Base-by-base conservation (phyloP, 2,797 vertebrate species). In the Rhinogobio ventralis region DNA sequence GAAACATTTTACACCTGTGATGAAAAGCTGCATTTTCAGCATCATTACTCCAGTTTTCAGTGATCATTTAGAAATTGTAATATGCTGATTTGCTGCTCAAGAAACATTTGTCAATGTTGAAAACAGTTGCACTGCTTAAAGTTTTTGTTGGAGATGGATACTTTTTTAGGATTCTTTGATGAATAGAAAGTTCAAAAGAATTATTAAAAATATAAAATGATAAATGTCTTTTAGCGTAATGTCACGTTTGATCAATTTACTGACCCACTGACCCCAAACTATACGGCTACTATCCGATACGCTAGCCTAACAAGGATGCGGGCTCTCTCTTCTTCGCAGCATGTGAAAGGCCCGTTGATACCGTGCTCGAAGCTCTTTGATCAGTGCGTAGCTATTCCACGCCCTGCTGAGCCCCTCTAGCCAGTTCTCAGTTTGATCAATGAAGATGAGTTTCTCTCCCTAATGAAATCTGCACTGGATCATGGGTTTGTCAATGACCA, bases 391-490 rank as follows among this genome's bases (percentile, higher is more conserved):
- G 75, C 82, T 87, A 86, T 87, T 83, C 85, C 84, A 84, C 83
- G 77, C 71, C 87, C 80, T 89, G 82, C 88, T 84, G 82, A 82
- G 87, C 51, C 80, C 69, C 77, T 71, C 88, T 86, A 83, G 85
- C 83, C 88, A 89, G 86, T 85, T 88, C 87, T 90, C 90, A 82
- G 88, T 91, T 83, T 91, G 90, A 92, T 95, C 91, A 93, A 92
- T 93, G 92, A 93, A 94, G 91, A 92, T 93, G 90, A 93, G 89
- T 91, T 92, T 92, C 80, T 87, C 71, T 86, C 81, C 88, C 86
- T 90, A 92, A 93, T 93, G 84, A 93, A 93, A 90, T 91, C 84
- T 80, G 86, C 90, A 88, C 90, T 92, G 91, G 91, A 91, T 94
- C 92, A 90, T 90, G 91, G 88, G 77, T 92, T 89, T 90, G 90